These are phyloP conservation scores for Sphaerodactylus townsendi DNA, from an alignment of 2,113 vertebrate species.

Conservation along the genomic window DNA sequence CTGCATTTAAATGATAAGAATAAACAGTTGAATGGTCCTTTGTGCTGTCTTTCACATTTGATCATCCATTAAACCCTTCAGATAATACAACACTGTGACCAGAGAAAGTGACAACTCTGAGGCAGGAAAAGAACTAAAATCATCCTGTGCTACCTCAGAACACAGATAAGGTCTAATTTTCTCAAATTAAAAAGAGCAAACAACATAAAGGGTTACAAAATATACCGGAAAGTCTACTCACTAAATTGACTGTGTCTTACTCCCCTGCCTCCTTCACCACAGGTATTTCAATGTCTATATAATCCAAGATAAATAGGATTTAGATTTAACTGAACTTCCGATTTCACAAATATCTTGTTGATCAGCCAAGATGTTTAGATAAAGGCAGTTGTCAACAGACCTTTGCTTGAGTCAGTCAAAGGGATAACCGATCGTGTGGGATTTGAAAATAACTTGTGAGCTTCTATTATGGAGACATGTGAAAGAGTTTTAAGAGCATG, in stretches of 20 bases:
- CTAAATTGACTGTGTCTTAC: neutral
- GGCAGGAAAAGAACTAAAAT: neutral
- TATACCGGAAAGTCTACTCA: neutral
- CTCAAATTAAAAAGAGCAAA: neutral
- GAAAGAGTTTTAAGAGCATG: neutral
- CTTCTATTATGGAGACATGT: neutral
- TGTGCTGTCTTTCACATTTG: neutral
- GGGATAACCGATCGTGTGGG: neutral
- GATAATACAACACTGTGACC: neutral
- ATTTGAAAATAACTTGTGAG: neutral
- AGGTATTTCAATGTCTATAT: neutral
- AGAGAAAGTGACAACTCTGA: neutral
- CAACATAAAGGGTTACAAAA: neutral
- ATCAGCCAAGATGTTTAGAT: neutral
- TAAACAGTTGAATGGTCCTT: constrained; percentile 1
- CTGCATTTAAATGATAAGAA: constrained; percentile 23
- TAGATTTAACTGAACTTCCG: neutral
- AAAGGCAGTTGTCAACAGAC: neutral
- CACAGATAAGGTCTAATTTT: neutral
- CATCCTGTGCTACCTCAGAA: neutral
- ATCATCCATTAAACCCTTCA: neutral
- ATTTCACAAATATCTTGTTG: neutral
- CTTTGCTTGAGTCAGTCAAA: neutral
- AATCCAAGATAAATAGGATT: neutral
- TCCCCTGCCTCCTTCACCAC: neutral